These are phyloP conservation scores for Pelobates cultripes DNA, from an alignment of 2,797 vertebrate species.

Conservation along the genomic window DNA sequence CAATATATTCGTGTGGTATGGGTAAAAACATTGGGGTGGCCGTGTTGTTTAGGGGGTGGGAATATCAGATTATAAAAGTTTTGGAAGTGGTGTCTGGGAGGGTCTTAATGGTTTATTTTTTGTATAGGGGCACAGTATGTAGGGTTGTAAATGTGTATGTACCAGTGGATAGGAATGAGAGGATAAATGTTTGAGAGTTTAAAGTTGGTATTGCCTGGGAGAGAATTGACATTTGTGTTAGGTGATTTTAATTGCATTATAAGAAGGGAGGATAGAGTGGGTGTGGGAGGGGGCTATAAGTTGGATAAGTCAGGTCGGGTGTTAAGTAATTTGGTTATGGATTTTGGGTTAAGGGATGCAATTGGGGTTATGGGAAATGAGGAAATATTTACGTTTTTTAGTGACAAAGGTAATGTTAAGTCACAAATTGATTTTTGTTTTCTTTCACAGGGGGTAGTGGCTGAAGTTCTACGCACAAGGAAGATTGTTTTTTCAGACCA, in stretches of 20 bases:
- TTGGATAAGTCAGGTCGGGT: not conserved
- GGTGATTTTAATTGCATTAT: constrained; percentile 1
- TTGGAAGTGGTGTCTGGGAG: too few relatives aligned
- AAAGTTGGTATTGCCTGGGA: not conserved
- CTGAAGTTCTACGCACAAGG: not conserved
- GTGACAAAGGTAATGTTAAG: not conserved
- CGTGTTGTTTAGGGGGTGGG: too few relatives aligned
- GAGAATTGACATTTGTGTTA: not conserved
- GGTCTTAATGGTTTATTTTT: too few relatives aligned
- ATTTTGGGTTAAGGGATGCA: constrained; percentile 1
- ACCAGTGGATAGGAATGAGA: not conserved
- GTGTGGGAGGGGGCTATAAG: not conserved
- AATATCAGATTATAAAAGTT: too few relatives aligned
- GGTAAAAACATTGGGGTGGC: too few relatives aligned
- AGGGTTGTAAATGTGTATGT: not conserved
- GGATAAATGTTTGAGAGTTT: not conserved
- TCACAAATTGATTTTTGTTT: constrained; percentile 14
- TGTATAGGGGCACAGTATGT: too few relatives aligned
- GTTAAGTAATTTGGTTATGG: not conserved
- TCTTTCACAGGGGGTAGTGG: too few relatives aligned
- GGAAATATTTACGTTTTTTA: not conserved
- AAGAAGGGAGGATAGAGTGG: not conserved
- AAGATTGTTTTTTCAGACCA: not conserved
- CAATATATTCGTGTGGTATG: too few relatives aligned
- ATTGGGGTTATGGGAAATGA: not conserved